Conservation (phyloP, 2,797 vertebrate genomes). For the Ptychadena robeensis region DNA sequence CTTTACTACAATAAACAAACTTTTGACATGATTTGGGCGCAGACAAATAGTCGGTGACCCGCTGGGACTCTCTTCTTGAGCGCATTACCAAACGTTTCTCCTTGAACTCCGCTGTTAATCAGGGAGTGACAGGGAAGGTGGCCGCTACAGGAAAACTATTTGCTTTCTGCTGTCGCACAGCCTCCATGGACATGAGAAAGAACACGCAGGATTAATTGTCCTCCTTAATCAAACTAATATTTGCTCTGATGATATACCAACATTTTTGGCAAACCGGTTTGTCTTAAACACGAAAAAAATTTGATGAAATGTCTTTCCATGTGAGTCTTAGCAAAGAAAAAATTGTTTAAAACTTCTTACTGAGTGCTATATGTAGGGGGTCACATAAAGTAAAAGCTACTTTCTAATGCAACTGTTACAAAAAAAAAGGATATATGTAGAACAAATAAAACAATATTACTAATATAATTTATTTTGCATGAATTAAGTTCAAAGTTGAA, state of each 20-base stretch:
- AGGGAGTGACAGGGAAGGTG: conserved; percentile 35
- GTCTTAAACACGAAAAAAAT: no score
- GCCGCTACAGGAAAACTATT: neutral
- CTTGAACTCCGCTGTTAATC: conserved; percentile 37
- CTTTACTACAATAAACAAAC: neutral
- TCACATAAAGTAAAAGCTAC: no score
- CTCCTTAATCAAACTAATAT: conserved; percentile 11
- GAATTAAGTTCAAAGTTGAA: no score
- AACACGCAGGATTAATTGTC: neutral
- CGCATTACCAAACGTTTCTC: neutral
- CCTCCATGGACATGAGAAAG: neutral
- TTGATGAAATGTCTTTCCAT: no score
- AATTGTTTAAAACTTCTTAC: no score
- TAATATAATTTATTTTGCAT: no score
- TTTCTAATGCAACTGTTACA: no score
- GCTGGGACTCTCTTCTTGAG: neutral
- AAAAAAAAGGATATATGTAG: no score
- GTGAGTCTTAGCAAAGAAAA: no score
- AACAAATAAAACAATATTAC: no score
- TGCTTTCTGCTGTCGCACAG: neutral
- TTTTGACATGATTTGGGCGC: neutral
- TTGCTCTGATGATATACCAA: neutral
- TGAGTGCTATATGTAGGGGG: no score
- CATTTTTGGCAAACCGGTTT: no score
- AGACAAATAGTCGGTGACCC: neutral